Percentiles rank a stretch among this genome's conserved stretches.
Evolutionary conservation across 2,797 vertebrate genomes (phyloP).

Genomic region (Amazona finschi): DNA sequence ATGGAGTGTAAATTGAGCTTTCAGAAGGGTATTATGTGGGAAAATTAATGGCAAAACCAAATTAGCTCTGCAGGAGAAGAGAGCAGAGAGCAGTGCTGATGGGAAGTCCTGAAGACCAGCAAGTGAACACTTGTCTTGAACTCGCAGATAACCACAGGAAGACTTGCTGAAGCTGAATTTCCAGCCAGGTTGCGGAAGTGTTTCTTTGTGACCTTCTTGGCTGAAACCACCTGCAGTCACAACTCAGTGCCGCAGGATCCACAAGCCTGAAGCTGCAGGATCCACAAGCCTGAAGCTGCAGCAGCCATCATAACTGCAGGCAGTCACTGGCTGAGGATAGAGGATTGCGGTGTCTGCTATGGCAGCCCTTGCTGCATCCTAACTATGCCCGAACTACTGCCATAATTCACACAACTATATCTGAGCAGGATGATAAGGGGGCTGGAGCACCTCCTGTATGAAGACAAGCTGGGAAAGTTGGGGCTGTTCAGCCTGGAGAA

Average conservation of each 20-base stretch:
- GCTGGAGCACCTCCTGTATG: background rate
- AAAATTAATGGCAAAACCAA: background rate
- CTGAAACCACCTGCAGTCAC: background rate
- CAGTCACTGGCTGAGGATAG: background rate
- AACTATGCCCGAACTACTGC: accelerated
- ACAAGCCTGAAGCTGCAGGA: background rate
- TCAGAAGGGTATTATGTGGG: background rate
- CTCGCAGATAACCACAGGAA: background rate
- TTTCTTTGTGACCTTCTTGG: background rate
- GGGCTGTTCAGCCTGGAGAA: background rate
- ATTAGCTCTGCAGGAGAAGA: background rate
- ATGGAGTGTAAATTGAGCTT: background rate
- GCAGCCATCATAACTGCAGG: background rate
- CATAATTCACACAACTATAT: background rate
- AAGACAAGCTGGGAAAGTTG: background rate
- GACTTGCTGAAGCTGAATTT: background rate
- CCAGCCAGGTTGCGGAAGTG: background rate
- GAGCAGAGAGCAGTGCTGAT: background rate
- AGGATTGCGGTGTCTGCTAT: background rate
- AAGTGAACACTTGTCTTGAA: background rate
- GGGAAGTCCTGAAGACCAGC: background rate
- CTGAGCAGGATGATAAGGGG: background rate
- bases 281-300: background rate
- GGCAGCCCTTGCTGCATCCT: accelerated
- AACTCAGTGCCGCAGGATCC: background rate